These are phyloP conservation scores for Protobothrops flavoviridis DNA, from an alignment of 2,113 vertebrate species.

Conservation along the genomic window DNA sequence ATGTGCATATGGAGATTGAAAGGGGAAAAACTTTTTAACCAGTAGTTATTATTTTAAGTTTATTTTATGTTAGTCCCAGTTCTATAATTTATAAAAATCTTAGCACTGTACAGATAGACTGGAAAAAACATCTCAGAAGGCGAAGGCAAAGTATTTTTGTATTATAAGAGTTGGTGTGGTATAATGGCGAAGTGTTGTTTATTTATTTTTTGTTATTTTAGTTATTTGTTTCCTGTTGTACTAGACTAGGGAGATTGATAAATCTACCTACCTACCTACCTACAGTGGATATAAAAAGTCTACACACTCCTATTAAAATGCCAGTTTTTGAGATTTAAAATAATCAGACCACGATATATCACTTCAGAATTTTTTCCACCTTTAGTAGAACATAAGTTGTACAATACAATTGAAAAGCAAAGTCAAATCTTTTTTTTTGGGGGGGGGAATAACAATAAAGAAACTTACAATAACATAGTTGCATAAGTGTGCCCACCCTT, in stretches of 20 bases:
- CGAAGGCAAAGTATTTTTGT: neutral
- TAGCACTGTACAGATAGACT: neutral
- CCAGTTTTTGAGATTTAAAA: neutral
- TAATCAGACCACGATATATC: too few species aligned
- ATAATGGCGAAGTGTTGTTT: neutral
- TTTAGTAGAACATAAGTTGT: neutral
- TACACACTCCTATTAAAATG: neutral
- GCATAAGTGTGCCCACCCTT: neutral
- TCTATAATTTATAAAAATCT: neutral
- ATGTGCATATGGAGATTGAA: conserved; percentile 37
- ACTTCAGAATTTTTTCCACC: too few species aligned
- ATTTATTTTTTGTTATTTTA: neutral
- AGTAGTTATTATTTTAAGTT: neutral
- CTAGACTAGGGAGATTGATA: neutral
- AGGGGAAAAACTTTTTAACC: neutral
- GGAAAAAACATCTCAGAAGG: neutral
- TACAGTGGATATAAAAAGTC: neutral
- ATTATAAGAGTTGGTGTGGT: neutral
- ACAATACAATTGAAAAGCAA: neutral
- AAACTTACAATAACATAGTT: neutral
- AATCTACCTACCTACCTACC: neutral
- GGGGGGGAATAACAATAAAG: neutral
- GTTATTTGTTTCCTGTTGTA: neutral
- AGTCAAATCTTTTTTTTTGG: neutral
- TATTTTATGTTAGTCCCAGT: neutral